Base-by-base conservation (phyloP, 2,113 vertebrate genomes). In the Vidua macroura region DNA sequence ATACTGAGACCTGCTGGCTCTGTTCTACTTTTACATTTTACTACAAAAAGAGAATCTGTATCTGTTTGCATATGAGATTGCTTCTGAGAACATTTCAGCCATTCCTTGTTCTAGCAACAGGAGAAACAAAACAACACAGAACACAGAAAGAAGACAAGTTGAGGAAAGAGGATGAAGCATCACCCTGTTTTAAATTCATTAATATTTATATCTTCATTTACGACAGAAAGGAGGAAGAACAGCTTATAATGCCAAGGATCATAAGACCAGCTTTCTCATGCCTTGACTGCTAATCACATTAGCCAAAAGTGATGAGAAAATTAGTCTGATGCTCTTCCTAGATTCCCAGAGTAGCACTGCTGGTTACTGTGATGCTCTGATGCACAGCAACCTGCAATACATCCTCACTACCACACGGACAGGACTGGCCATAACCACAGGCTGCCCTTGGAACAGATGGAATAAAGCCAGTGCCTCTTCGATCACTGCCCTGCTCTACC, bases 201-300 rank as follows among this genome's bases (percentile, higher is more conserved):
- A 64, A 66, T 86, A 92, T 74, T 95, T 5, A 1, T 44, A 39
- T 66, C 58, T 83, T 83, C n/a, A 68, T 35, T 51, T 79, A 3
- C 28, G 55, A 87, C 23, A n/a, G 59, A 80, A 81, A 63, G 68
- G 64, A 95, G 82, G 66, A 83, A 80, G 68, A 89, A 73, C 37
- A 74, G 85, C 63, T 93, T 67, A 77, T 13, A 30, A 31, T 48
- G 41, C 55, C 74, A 90, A 83, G 83, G 78, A 74, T 83, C 35
- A 14, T 86, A 95, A 89, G 82, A 87, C 51, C 44, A 83, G 53
- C 46, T 92, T 80, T 78, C 85, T 89, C 85, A 63, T 66, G 37
- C 68, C 87, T 52, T 83, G 83, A 92, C 87, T 95, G 77, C 87
- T 96, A 97, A 95, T 94, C 68, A 95, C 64, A 95, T 91, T 91